These are phyloP conservation scores for Drosophila subobscura DNA, from an alignment of 1,140 invertebrate genomes.

Conservation along the genomic window DNA sequence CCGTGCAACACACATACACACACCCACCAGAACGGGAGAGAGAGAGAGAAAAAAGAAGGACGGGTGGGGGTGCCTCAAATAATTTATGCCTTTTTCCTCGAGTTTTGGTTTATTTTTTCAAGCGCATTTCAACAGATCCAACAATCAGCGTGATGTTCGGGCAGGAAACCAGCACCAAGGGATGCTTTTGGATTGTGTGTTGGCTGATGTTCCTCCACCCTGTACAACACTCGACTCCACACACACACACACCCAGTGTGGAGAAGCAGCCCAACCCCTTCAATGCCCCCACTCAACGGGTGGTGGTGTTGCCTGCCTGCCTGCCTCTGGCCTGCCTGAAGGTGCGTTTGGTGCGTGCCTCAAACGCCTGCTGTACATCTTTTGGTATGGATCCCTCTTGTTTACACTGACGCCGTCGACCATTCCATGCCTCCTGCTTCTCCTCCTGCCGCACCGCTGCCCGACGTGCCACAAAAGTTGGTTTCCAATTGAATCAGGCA, in stretches of 20 bases:
- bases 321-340: slow-evolving; percentile 30
- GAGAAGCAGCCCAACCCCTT: background rate
- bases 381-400: slow-evolving; percentile 22
- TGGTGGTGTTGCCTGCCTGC: slow-evolving; percentile 44
- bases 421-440: too few species aligned
- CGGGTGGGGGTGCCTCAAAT: slow-evolving; percentile 52
- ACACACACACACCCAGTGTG: too few species aligned
- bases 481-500: slow-evolving; percentile 43
- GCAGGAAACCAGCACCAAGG: slow-evolving; percentile 71
- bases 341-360: slow-evolving; percentile 45
- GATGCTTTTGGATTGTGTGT: slow-evolving; percentile 35
- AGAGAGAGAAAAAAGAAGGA: background rate
- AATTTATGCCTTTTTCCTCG: slow-evolving; percentile 77
- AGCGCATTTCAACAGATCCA: slow-evolving; percentile 79
- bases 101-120: slow-evolving; percentile 79
- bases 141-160: slow-evolving; percentile 71
- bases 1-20: slow-evolving; percentile 1
- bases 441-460: too few species aligned
- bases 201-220: slow-evolving; percentile 46
- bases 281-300: slow-evolving; percentile 42
- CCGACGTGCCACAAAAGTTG: slow-evolving; percentile 56
- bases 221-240: slow-evolving; percentile 2
- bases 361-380: slow-evolving; percentile 7
- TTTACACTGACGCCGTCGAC: slow-evolving; percentile 68
- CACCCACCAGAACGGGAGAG: background rate